Percentiles rank a stretch among this genome's conserved stretches.
Conservation (phyloP, 2,888 invertebrate species). For the Phania funesta region DNA sequence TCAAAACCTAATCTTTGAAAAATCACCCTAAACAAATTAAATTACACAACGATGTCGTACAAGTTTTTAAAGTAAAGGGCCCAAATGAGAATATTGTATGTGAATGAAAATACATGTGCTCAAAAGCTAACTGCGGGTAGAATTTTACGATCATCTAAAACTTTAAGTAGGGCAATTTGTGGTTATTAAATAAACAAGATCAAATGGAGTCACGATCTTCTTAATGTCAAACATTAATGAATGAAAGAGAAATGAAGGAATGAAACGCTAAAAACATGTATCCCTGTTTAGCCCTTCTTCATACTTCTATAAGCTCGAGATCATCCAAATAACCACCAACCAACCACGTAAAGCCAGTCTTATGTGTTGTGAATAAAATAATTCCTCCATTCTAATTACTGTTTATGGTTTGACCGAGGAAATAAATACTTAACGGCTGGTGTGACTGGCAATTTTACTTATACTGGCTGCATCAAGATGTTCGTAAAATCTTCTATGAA, state of each 20-base stretch:
- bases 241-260: conserved; percentile 1
- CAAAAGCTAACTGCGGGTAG: conserved; percentile 55
- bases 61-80: conserved; percentile 5
- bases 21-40: background rate
- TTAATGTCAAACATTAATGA: conserved; percentile 18
- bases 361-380: background rate
- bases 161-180: conserved; percentile 45
- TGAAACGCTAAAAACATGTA: background rate
- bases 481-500: background rate
- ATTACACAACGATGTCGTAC: background rate
- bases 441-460: conserved; percentile 1
- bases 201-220: conserved; percentile 18
- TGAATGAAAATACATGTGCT: background rate
- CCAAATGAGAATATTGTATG: background rate
- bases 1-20: no score
- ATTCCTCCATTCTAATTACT: conserved; percentile 1
- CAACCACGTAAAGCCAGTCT: background rate
- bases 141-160: conserved; percentile 54
- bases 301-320: no score
- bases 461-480: conserved; percentile 7
- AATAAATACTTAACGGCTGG: background rate
- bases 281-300: background rate
- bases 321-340: background rate
- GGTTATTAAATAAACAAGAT: conserved; percentile 48
- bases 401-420: background rate